Conservation (phyloP, 2,113 vertebrate genomes). For the Salvator merianae region DNA sequence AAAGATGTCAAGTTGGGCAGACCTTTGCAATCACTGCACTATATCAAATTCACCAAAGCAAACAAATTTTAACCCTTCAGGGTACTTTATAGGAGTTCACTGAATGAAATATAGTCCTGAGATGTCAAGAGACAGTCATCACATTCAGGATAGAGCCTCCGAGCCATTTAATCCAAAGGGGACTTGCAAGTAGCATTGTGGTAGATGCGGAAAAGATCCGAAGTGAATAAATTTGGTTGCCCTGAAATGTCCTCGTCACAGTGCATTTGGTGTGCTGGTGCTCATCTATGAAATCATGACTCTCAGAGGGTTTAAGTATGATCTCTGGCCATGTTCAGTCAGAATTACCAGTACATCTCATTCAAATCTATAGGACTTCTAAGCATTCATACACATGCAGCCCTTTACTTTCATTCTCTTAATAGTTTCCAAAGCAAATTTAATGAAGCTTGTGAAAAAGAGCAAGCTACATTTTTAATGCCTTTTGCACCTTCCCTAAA, state of each 20-base stretch:
- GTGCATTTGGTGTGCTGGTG: background rate
- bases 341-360: background rate
- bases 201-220: background rate
- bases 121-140: background rate
- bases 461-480: slow-evolving; percentile 12
- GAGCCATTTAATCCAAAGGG: background rate
- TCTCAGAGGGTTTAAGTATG: background rate
- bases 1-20: background rate
- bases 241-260: background rate
- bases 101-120: background rate
- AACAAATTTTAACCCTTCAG: background rate
- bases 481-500: background rate
- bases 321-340: background rate
- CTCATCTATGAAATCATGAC: background rate
- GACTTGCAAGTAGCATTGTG: background rate
- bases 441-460: background rate
- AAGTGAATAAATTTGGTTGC: background rate
- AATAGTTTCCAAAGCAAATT: accelerated
- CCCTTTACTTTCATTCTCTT: background rate
- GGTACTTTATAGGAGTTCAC: background rate
- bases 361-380: background rate
- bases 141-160: background rate
- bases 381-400: slow-evolving; percentile 7
- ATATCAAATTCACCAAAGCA: no score
- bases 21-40: background rate